Evolutionary conservation across 2,888 invertebrate species (phyloP).

Genomic region (Drosophila sordidapex): DNA sequence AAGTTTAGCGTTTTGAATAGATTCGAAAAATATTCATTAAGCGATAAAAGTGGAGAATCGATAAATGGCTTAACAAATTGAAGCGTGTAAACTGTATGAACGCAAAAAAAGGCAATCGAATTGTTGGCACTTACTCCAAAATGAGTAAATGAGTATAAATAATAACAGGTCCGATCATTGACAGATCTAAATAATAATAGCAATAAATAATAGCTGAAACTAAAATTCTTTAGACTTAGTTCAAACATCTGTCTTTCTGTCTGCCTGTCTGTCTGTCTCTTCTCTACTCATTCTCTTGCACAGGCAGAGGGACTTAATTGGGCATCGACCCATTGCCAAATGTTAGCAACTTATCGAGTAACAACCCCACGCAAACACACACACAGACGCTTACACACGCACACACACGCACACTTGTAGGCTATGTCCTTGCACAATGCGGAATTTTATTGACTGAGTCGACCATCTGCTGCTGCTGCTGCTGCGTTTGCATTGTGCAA

Average conservation of each 20-base stretch:
- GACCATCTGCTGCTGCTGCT: conserved; percentile 4
- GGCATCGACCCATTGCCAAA: conserved; percentile 7
- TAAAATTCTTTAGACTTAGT: not conserved
- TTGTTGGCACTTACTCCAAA: not conserved
- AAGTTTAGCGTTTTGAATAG: not conserved
- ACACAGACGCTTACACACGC: not conserved
- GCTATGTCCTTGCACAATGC: conserved; percentile 56
- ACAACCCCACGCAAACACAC: conserved; percentile 35
- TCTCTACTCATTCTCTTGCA: not conserved
- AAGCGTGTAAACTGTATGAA: not conserved
- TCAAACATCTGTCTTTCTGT: not conserved
- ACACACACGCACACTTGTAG: not conserved
- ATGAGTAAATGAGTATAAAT: not conserved
- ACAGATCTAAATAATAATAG: not conserved
- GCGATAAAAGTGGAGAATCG: not conserved
- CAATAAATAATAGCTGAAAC: not conserved
- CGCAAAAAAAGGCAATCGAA: not conserved
- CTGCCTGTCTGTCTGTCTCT: not conserved
- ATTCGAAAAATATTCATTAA: conserved; percentile 1
- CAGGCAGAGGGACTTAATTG: not conserved
- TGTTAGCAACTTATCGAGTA: conserved; percentile 38
- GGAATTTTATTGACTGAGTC: conserved; percentile 12
- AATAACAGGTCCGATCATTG: not conserved
- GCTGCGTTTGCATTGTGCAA: conserved; percentile 32
- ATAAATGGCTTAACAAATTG: not conserved